Evolutionary conservation across 2,113 vertebrate species (phyloP), one percentile per base, ranked within the genome.

Genomic region (Macaca nemestrina): DNA sequence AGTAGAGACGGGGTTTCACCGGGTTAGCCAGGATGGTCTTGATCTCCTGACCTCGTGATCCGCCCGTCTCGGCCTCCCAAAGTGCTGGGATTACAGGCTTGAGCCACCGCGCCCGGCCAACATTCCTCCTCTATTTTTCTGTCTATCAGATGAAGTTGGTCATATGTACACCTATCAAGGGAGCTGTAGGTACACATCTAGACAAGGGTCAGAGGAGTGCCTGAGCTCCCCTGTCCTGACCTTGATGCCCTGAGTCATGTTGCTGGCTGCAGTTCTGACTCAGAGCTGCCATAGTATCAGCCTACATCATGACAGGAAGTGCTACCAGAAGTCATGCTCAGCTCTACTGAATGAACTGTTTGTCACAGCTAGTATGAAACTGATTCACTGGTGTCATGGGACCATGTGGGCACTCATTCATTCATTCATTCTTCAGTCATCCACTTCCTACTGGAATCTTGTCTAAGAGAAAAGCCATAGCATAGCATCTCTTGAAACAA

Each of bases 281-380:
- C 75, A 81, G 40, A 93, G 57, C 23, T 90, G 9, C 22, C 11
- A 30, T 20, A 27, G 52, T 64, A 25, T 72, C 61, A 83, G 83
- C 25, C 50, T 40, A 25, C 4, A 0, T 68, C 70, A 92, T 84
- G 84, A 68, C 25, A 83, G 75, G 92, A 94, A 88, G 72, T 1
- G 0, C 20, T 12, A 68, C 55, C 43, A 12, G 50, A 57, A 25
- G 75, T 92, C 86, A 96, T 2, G 2, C 79, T 82, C 72, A 73
- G 57, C 23, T 50, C 84, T 81, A 59, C 94, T 80, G 92, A 97
- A 90, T 95, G 87, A 92, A 92, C 32, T 88, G 38, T 59, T 40
- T 88, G 68, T 61, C 88, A 67, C 20, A 64, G 50, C 43, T 59
- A 7, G 40, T 22, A 22, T 22, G 72, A 93, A 67, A 61, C 52